Base-by-base conservation (phyloP, 2,888 invertebrate species). In the Matsumyia berberina region DNA sequence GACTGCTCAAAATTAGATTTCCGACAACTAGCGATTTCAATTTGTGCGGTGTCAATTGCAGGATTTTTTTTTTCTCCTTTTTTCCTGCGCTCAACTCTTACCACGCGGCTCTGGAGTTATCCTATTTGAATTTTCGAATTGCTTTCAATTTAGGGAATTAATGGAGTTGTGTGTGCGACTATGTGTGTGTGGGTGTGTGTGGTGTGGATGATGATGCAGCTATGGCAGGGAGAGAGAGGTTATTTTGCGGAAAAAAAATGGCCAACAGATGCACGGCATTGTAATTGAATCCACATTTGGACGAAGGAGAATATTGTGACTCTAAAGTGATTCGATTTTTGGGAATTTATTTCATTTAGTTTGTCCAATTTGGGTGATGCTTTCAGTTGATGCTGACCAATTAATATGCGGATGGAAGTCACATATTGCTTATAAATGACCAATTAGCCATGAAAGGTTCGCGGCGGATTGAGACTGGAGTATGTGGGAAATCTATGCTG, bases 31-130 rank as follows among this genome's bases (percentile, higher is more conserved):
- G 74, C 78, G 79, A 85, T 85, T 85, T 85, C 83, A 85, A 85
- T 85, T 85, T 79, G 83, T 79, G 74, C 64, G 79, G 83, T 85
- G 83, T 85, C 83, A 85, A 79, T 85, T 85, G 83, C 83, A 85
- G 79, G 46, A 79, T 15, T 39, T 5, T 39, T 66, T 64, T 73
- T 24, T 39, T 55, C n/a, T 31, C n/a, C n/a, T 44, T 19, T 15
- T 46, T 62, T 11, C 2, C 51, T 62, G 60, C 19, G 55, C 15
- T 35, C 39, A 15, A 58, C 44, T 42, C 62, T n/a, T n/a, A 24
- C 1, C 24, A 4, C 4, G 24, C 1, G 69, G 42, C 55, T 66
- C 11, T 37, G 33, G 62, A 78, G 67, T 74, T 72, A 78, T 83
- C 67, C 72, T 69, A 85, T 85, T 78, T 79, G 74, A 64, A 79